These are phyloP conservation scores for Maccullochella peelii DNA, from an alignment of 2,113 vertebrate genomes.

Conservation along the genomic window DNA sequence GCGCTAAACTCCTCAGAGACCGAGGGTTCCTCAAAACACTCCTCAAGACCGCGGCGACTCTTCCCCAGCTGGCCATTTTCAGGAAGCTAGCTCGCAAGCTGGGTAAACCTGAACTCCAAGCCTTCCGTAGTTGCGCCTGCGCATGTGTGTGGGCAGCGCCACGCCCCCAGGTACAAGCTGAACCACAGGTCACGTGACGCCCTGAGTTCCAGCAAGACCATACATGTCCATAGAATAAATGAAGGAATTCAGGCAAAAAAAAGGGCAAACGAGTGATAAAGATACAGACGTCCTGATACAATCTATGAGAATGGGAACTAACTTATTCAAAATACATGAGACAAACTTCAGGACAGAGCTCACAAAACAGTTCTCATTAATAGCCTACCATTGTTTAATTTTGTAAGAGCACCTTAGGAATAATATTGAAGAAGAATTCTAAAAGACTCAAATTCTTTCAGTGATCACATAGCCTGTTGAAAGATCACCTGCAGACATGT, in stretches of 20 bases:
- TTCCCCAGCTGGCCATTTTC: slow-evolving; percentile 73
- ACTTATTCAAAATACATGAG: too few species aligned
- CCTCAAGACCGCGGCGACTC: slow-evolving; percentile 26
- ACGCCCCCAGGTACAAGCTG: not conserved
- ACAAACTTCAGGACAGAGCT: not conserved
- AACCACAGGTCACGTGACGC: not conserved
- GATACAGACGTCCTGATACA: not conserved
- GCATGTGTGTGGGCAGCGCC: not conserved
- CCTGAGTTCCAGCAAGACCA: not conserved
- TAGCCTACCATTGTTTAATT: too few species aligned
- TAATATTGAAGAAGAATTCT: too few species aligned
- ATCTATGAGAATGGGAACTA: not conserved
- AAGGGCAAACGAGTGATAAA: too few species aligned
- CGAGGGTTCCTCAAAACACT: slow-evolving; percentile 24
- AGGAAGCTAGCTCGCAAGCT: not conserved
- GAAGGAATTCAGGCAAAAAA: not conserved
- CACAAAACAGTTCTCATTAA: not conserved
- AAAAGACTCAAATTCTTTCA: too few species aligned
- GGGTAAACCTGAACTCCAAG: not conserved
- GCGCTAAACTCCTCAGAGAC: not conserved
- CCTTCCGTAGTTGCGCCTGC: slow-evolving; percentile 49
- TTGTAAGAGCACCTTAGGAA: too few species aligned
- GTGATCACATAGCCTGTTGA: too few species aligned
- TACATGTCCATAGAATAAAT: not conserved
- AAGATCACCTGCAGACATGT: not conserved